A percentile compares a stretch with the other conserved stretches of the same genome.
Evolutionary conservation across 30 jellyfish, hydroid and myxozoan species (phyloP).

Genomic region (Chrysaora quinquecirrha): DNA sequence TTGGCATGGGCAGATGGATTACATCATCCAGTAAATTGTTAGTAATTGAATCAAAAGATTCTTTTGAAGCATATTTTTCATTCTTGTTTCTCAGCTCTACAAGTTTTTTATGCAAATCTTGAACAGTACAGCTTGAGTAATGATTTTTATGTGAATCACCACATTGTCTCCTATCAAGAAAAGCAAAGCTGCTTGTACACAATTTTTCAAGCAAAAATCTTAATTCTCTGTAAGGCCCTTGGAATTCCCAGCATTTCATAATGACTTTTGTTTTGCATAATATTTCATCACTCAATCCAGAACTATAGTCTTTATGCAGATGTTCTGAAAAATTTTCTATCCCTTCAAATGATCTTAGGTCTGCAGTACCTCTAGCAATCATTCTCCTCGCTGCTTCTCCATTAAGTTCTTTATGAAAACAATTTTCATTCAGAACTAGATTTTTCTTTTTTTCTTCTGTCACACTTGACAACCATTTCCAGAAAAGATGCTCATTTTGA

Average conservation of each 20-base stretch:
- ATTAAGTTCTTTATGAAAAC: neutral
- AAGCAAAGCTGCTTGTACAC: no score
- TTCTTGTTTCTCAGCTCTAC: neutral
- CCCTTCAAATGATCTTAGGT: no score
- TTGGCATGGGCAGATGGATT: slow-evolving; percentile 58
- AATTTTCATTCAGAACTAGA: no score
- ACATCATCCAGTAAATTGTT: slow-evolving; percentile 30
- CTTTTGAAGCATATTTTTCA: neutral
- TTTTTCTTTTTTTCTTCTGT: slow-evolving; percentile 12
- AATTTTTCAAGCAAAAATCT: neutral
- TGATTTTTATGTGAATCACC: neutral
- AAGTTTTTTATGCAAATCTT: no score
- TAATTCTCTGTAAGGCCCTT: neutral
- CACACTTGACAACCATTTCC: slow-evolving; percentile 91
- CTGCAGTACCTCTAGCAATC: no score
- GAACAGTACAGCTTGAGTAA: neutral
- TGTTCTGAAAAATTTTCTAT: no score
- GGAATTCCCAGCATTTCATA: no score
- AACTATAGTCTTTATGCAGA: no score
- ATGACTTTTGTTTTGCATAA: no score
- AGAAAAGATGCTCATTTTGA: slow-evolving; percentile 60
- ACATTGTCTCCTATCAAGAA: neutral
- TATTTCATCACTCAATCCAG: no score
- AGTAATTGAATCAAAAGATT: neutral
- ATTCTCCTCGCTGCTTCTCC: neutral